A percentile compares a stretch with the other conserved stretches of the same genome.
Evolutionary conservation across 2,797 vertebrate genomes (phyloP).

Genomic region (Chaetophractus vellerosus): DNA sequence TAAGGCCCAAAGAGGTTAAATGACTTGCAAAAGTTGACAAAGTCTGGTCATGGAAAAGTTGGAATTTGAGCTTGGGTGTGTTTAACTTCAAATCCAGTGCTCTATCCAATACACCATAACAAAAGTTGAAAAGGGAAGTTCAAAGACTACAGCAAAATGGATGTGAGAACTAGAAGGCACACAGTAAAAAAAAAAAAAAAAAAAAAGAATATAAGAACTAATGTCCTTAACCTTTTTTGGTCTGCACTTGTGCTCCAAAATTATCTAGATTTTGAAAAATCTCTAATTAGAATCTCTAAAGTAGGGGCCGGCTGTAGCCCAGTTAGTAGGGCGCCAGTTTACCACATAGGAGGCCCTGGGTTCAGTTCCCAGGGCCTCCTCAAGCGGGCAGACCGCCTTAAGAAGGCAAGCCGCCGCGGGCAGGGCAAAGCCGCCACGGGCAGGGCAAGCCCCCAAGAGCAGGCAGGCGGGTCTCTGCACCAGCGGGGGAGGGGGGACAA

Average conservation of each 20-base stretch:
- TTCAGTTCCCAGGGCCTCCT: too few species aligned
- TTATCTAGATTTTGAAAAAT: slow-evolving; percentile 50
- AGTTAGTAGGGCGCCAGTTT: too few species aligned
- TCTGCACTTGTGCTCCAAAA: slow-evolving; percentile 6
- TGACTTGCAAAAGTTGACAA: too few species aligned
- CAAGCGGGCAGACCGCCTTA: too few species aligned
- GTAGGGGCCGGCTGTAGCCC: too few species aligned
- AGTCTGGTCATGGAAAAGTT: not conserved
- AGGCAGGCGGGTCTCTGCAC: too few species aligned
- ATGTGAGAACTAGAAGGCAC: not conserved
- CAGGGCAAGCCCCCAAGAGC: too few species aligned
- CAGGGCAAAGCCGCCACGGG: too few species aligned
- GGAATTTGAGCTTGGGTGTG: not conserved
- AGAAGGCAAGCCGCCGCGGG: too few species aligned
- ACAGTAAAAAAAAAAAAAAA: not conserved
- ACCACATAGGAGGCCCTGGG: too few species aligned
- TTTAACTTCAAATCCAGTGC: slow-evolving; percentile 3
- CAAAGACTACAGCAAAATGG: not conserved
- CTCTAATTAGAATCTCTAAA: not conserved
- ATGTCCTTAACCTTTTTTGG: not conserved
- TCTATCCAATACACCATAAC: not conserved
- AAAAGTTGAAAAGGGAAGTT: not conserved
- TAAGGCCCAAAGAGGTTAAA: not conserved
- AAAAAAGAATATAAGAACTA: not conserved
- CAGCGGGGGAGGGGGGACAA: too few species aligned